These are phyloP conservation scores for Phaenicophaeus curvirostris DNA, from an alignment of 2,797 vertebrate species.

Conservation along the genomic window DNA sequence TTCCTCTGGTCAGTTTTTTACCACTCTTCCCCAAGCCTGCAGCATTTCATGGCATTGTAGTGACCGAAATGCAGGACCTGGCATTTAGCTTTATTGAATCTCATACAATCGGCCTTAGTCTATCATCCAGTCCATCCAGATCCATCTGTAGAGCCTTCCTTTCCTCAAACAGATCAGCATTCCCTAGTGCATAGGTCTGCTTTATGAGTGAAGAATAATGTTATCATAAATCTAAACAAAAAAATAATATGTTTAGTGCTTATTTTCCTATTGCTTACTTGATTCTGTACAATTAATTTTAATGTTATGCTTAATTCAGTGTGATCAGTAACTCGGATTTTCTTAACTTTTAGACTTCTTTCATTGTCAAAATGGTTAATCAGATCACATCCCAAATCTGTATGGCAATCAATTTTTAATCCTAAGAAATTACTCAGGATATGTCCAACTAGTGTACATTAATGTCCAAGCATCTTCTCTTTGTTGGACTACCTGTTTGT, in stretches of 20 bases:
- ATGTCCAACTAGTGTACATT: rapidly evolving
- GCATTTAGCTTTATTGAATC: not conserved
- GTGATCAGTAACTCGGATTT: not conserved
- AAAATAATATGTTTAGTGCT: not conserved
- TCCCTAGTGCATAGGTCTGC: not conserved
- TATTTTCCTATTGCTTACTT: not conserved
- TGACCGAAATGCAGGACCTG: not conserved
- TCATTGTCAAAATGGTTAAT: not conserved
- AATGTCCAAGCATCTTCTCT: not conserved
- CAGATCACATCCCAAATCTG: not conserved
- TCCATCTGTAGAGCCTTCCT: not conserved
- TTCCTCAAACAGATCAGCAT: not conserved
- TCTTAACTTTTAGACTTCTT: not conserved
- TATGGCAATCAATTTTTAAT: not conserved
- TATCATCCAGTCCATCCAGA: not conserved
- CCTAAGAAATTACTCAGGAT: not conserved
- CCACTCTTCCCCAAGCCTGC: not conserved
- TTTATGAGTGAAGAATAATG: not conserved
- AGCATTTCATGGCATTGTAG: not conserved
- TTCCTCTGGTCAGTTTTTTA: not conserved
- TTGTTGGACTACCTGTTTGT: not conserved
- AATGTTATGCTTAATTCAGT: not conserved
- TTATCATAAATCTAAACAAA: not conserved
- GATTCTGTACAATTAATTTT: not conserved
- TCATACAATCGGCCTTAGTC: not conserved